These are phyloP conservation scores for Hypsopygia costalis DNA, from an alignment of 2,888 invertebrate genomes.

Conservation along the genomic window DNA sequence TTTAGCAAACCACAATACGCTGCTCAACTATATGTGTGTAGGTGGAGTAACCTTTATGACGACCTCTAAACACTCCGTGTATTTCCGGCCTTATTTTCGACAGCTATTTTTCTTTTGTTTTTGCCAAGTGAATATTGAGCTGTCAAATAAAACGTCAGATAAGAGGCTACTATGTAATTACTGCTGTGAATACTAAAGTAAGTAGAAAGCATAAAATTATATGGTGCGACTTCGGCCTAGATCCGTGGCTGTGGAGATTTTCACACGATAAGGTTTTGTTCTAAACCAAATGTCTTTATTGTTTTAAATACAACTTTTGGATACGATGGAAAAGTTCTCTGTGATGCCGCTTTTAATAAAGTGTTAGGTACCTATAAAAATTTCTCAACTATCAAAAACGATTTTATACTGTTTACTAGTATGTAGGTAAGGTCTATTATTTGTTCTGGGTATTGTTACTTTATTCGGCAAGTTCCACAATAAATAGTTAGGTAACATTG, in stretches of 20 bases:
- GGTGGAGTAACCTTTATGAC: too few relatives aligned
- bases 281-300: constrained; percentile 57
- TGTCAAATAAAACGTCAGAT: constrained; percentile 63
- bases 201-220: constrained; percentile 71
- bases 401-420: too few relatives aligned
- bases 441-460: too few relatives aligned
- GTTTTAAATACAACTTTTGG: constrained; percentile 32
- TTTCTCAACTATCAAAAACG: too few relatives aligned
- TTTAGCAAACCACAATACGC: too few relatives aligned
- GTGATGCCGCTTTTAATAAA: constrained; percentile 3
- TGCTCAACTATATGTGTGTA: too few relatives aligned
- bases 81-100: not conserved
- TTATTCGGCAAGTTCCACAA: too few relatives aligned
- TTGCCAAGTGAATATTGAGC: constrained; percentile 61
- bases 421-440: too few relatives aligned
- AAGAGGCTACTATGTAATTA: constrained; percentile 61
- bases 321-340: not conserved
- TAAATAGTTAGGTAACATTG: too few relatives aligned
- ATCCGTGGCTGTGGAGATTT: constrained; percentile 44
- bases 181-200: constrained; percentile 50
- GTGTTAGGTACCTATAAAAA: not conserved
- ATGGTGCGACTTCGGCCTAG: constrained; percentile 43
- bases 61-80: not conserved
- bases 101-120: constrained; percentile 17
- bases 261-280: constrained; percentile 64